Conservation (phyloP, 2,888 invertebrate species). For the Amphimallon solstitiale region DNA sequence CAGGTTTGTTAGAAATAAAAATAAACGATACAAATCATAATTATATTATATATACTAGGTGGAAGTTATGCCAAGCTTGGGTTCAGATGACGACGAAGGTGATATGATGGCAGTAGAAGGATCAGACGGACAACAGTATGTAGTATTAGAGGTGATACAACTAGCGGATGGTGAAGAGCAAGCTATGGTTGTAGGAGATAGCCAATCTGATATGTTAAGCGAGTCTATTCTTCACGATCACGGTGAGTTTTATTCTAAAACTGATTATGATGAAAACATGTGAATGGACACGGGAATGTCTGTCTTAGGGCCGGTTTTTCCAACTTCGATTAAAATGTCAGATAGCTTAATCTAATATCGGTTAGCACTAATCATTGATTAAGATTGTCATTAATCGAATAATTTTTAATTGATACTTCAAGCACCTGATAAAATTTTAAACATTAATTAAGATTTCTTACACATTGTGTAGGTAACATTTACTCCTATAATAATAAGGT, state of each 20-base stretch:
- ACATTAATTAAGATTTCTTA: no score
- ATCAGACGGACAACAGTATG: slow-evolving; percentile 84
- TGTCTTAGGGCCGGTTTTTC: no score
- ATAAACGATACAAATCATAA: neutral
- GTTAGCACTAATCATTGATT: no score
- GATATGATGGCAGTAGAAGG: slow-evolving; percentile 75
- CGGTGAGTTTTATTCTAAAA: slow-evolving; percentile 45
- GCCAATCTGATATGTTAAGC: slow-evolving; percentile 63
- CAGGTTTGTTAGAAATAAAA: slow-evolving; percentile 48
- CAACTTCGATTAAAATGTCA: no score
- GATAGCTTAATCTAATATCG: no score
- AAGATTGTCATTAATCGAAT: no score
- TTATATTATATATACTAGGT: slow-evolving; percentile 52
- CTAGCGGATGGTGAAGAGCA: slow-evolving; percentile 75
- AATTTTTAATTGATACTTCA: no score
- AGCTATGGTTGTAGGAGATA: slow-evolving; percentile 69
- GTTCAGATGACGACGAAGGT: slow-evolving; percentile 61
- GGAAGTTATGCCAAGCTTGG: slow-evolving; percentile 63
- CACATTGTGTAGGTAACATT: no score
- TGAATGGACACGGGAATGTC: no score
- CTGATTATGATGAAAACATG: no score
- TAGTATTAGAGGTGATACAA: slow-evolving; percentile 90
- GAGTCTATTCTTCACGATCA: slow-evolving; percentile 61
- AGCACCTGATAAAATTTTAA: no score
- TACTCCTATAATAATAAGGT: no score